Evolutionary conservation across 2,797 vertebrate genomes (phyloP), one percentile per base, ranked within the genome.

Genomic region (Pantherophis alleghaniensis): DNA sequence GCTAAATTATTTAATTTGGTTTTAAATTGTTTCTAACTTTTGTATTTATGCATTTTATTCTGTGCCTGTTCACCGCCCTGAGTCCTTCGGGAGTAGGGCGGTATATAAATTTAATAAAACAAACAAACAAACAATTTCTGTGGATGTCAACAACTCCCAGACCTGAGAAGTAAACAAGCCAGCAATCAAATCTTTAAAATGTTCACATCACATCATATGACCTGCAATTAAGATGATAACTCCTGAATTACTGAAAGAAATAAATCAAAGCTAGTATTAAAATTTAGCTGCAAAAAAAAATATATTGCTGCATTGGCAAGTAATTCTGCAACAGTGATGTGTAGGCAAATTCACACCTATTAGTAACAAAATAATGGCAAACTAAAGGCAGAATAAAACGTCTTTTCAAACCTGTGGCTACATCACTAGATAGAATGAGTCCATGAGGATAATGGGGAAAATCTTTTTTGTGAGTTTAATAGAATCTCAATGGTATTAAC

Each of bases 161-260:
- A 86, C 24, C 59, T 47, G 66, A 42, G 93, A 91, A 91, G 59
- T 86, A 91, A 88, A 91, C 87, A 93, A 91, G 90, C 59, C 47
- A 86, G 57, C 90, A 86, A 91, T 91, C 90, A 91, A 89, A 89
- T 86, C 87, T 32, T 86, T 37, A 91, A 91, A 93, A 91, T 14
- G 32, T 37, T 86, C 93, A 63, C 42, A 91, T 93, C 87, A 91
- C 79, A 91, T 91, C 69, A 51, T 28, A 37, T 61, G 92, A 69
- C 18, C 42, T 61, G 63, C 90, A 91, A 88, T 91, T 93, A 89
- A 91, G 83, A 83, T 57, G 87, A 91, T 59, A 86, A 89, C 16
- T 89, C 88, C 69, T 93, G 86, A 91, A 91, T 91, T 87, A 89
- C 18, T 7, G 37, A 87, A 16, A 37, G 9, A 91, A 93, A 93